Percentiles rank a stretch among this genome's conserved stretches.
Evolutionary conservation across 2,113 vertebrate genomes (phyloP).

Genomic region (Hydrolagus affinis): DNA sequence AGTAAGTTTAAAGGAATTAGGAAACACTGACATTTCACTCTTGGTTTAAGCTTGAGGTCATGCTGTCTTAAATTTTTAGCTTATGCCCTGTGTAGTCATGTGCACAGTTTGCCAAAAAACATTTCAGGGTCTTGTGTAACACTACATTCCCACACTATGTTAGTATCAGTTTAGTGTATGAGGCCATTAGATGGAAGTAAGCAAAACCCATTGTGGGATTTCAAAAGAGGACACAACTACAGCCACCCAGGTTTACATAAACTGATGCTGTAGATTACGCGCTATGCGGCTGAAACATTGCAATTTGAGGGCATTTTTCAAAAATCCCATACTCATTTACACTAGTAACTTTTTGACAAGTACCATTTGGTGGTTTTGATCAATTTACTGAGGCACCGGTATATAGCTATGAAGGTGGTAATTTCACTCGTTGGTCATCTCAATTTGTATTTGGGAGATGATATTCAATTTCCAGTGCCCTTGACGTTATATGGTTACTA

Average conservation of each 20-base stretch:
- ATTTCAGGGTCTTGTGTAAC: not conserved
- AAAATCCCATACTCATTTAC: not conserved
- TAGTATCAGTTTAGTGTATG: not conserved
- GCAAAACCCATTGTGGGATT: not conserved
- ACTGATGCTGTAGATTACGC: not conserved
- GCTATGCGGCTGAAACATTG: not conserved
- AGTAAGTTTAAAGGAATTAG: not conserved
- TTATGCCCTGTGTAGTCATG: not conserved
- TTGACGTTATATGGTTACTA: not conserved
- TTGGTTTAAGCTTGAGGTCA: not conserved
- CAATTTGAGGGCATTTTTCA: not conserved
- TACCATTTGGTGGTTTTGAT: not conserved
- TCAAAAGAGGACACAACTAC: not conserved
- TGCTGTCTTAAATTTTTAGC: not conserved
- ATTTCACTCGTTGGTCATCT: too few species aligned
- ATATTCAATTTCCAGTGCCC: conserved; percentile 4
- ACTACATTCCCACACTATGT: not conserved
- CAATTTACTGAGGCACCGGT: not conserved
- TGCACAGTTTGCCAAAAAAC: not conserved
- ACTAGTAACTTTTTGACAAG: not conserved
- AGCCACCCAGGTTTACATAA: not conserved
- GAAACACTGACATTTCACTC: not conserved
- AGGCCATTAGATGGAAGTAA: not conserved
- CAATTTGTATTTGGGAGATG: not conserved
- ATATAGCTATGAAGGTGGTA: not conserved